These are phyloP conservation scores for Gallinago stenura DNA, from an alignment of 2,797 vertebrate genomes.

Conservation along the genomic window DNA sequence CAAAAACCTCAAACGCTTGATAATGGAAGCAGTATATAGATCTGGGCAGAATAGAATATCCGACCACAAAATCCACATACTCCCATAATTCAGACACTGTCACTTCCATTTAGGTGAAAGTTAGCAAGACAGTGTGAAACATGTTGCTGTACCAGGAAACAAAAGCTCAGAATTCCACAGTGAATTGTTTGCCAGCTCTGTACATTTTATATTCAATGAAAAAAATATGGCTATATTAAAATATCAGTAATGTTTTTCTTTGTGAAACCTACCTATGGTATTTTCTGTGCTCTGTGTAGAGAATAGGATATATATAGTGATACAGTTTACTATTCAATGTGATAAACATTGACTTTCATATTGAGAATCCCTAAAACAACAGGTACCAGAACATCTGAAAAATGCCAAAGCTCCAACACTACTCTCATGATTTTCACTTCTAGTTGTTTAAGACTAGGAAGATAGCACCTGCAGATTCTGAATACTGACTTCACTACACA, in stretches of 20 bases:
- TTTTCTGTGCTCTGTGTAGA: not conserved
- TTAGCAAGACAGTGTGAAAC: not conserved
- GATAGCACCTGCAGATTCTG: not conserved
- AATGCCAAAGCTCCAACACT: not conserved
- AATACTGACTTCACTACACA: not conserved
- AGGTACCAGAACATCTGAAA: not conserved
- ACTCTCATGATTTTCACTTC: fast-evolving
- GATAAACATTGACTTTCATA: not conserved
- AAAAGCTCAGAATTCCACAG: not conserved
- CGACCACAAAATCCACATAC: not conserved
- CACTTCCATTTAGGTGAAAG: not conserved
- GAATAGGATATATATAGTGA: not conserved
- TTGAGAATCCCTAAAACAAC: not conserved
- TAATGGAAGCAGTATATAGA: not conserved
- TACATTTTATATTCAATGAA: not conserved
- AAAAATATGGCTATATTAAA: not conserved
- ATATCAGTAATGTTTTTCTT: not conserved
- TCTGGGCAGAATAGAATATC: not conserved
- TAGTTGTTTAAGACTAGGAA: not conserved
- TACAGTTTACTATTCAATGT: not conserved
- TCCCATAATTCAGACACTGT: not conserved
- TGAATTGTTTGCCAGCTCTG: not conserved
- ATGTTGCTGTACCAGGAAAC: not conserved
- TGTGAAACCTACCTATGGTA: not conserved
- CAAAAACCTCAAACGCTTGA: not conserved